Evolutionary conservation across 92 coral and sea anemone species (phyloP).

Genomic region (Montipora capitata): DNA sequence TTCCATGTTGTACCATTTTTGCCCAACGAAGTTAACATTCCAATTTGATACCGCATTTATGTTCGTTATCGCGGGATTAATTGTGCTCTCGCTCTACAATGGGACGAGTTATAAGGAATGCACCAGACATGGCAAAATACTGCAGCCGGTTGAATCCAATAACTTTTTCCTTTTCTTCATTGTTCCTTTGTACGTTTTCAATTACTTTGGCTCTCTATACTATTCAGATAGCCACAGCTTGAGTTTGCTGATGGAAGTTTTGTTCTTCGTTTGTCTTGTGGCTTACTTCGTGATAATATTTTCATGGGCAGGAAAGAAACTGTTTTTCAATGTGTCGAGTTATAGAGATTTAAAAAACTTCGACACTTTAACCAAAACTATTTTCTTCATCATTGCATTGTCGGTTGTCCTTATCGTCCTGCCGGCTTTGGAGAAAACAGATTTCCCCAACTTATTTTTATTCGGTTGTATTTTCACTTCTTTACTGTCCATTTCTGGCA

Average conservation of each 20-base stretch:
- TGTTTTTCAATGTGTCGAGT: constrained; percentile 60
- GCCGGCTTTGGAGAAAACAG: constrained; percentile 56
- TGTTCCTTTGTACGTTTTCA: constrained; percentile 86
- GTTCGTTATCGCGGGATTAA: constrained; percentile 95
- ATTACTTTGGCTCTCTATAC: constrained; percentile 89
- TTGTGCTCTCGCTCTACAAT: constrained; percentile 88
- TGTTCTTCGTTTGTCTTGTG: constrained; percentile 66
- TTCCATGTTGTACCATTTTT: constrained; percentile 91
- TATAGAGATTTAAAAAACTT: constrained; percentile 51
- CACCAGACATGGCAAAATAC: constrained; percentile 34
- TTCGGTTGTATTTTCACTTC: constrained; percentile 81
- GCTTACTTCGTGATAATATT: constrained; percentile 78
- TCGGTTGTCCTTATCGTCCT: constrained; percentile 51
- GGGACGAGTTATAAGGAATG: constrained; percentile 71
- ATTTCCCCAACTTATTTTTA: constrained; percentile 85
- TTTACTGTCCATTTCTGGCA: constrained; percentile 74
- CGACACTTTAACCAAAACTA: constrained; percentile 63
- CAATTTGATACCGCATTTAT: constrained; percentile 98
- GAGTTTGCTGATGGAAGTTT: constrained; percentile 9
- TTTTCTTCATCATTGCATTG: constrained; percentile 52
- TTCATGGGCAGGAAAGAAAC: constrained; percentile 81
- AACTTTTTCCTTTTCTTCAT: constrained; percentile 82
- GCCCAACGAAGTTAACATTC: constrained; percentile 90
- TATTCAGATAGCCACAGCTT: constrained; percentile 19
- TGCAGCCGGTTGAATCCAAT: constrained; percentile 81